Base-by-base conservation (phyloP, 2,888 invertebrate species). In the Diabrotica balteata region DNA sequence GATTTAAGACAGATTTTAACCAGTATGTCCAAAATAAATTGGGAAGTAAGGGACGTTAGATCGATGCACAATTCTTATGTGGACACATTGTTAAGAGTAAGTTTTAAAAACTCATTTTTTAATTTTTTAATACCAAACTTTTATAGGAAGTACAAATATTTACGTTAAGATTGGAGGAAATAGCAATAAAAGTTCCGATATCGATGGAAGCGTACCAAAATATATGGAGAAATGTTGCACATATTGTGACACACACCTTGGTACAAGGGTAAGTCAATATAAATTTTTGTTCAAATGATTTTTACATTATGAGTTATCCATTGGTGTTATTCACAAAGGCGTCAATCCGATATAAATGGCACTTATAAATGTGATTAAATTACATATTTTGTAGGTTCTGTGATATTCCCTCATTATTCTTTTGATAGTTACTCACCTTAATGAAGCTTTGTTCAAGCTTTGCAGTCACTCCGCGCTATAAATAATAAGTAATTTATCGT, bases 31-130 rank as follows among this genome's bases (percentile, higher is more conserved):
- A 92, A 92, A 84, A 96, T 97, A 0, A 93, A 94, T 83, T 99
- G 98, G 98, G 90, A 96, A 84, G 90, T 98, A 68, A 95, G 95
- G 86, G 96, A 95, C 78, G 95, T 99, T 0, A 95, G 95, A 85
- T 95, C 94, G 0, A 94, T 97, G 78, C 97, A 99, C 81, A 97
- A 95, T 80, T 85, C 88, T 3, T 99, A 99, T 81, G 91, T 95
- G 9, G 94, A 95, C 77, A 87, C 90, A 80, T 86, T 95, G 59
- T 87, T 93, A 49, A 84, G 86, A 81, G 91, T 90, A 82, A 81
- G 55, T 54, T 47, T 32, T 32, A 32, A 32, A 32, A 32, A 32
- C 32, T 32, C 32, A 32, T 32, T 32, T 32, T 32, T n/a, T 58
- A 42, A 45, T 58, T n/a, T 42, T 58, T 9, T 47, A 10, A 47